These are phyloP conservation scores for Argyresthia goedartella DNA, from an alignment of 2,888 invertebrate genomes.

Conservation along the genomic window DNA sequence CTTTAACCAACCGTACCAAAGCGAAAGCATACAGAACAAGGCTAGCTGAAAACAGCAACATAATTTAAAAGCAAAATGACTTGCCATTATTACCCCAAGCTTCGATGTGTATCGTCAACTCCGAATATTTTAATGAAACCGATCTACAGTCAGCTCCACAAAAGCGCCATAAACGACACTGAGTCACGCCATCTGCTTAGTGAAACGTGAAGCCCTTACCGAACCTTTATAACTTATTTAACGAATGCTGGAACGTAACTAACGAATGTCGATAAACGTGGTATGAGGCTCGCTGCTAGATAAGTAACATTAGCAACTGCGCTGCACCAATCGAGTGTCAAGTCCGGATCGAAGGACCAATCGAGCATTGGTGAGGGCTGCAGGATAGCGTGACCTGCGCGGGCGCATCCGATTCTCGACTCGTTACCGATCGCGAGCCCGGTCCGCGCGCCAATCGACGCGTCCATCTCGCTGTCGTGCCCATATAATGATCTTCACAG, in stretches of 20 bases:
- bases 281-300: slow-evolving; percentile 58
- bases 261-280: slow-evolving; percentile 58
- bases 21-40: too few species aligned
- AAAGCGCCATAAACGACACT: slow-evolving; percentile 58
- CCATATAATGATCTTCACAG: slow-evolving; percentile 71
- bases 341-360: slow-evolving; percentile 55
- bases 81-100: not conserved
- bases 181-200: slow-evolving; percentile 69
- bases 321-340: slow-evolving; percentile 58
- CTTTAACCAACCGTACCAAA: too few species aligned
- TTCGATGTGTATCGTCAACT: slow-evolving; percentile 4
- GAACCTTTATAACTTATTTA: slow-evolving; percentile 65
- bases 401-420: too few species aligned
- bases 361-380: too few species aligned
- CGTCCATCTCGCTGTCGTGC: slow-evolving; percentile 70
- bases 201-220: slow-evolving; percentile 49
- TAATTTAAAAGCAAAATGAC: slow-evolving; percentile 1
- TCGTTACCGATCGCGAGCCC: too few species aligned
- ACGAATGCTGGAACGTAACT: slow-evolving; percentile 50
- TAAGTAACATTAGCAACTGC: slow-evolving; percentile 48
- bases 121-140: slow-evolving; percentile 65
- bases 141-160: slow-evolving; percentile 44
- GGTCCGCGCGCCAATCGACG: slow-evolving; percentile 55
- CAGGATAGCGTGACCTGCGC: too few species aligned
- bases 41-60: too few species aligned